phyloP scores from a whole-genome alignment of 1,140 invertebrate genomes.

The Battus philenor region DNA sequence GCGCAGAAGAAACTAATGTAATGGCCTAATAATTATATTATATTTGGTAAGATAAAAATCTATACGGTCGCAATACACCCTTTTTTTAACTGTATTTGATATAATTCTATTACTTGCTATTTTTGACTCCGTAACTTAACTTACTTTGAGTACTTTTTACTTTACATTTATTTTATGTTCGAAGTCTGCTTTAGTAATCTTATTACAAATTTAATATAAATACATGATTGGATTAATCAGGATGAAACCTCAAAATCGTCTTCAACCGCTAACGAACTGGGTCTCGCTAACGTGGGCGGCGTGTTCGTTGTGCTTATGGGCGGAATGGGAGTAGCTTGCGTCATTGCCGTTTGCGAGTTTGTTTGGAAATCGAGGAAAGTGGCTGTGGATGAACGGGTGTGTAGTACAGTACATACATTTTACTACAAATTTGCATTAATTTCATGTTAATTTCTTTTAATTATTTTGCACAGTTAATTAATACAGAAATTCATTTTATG shows the following conservation, averaged over 20 bases:
- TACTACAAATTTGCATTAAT: not conserved
- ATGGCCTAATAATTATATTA: too few relatives aligned
- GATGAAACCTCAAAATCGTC: conserved; percentile 90
- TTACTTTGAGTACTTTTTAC: too few relatives aligned
- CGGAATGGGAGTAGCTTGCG: conserved; percentile 91
- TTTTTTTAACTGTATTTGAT: too few relatives aligned
- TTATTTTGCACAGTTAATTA: not conserved
- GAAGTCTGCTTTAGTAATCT: not conserved
- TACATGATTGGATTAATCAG: conserved; percentile 53
- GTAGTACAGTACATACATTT: conserved; percentile 36
- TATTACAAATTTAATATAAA: conserved; percentile 7
- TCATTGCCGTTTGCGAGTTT: conserved; percentile 93
- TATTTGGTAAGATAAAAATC: too few relatives aligned
- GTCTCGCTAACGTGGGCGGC: conserved; percentile 94
- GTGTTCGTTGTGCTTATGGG: conserved; percentile 96
- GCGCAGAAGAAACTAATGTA: too few relatives aligned
- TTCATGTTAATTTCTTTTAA: conserved; percentile 1
- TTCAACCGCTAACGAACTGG: conserved; percentile 89
- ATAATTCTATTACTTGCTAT: too few relatives aligned
- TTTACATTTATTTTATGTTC: too few relatives aligned
- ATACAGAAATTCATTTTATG: too few relatives aligned
- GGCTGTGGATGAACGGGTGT: conserved; percentile 92
- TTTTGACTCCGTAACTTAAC: too few relatives aligned
- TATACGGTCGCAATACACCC: too few relatives aligned
- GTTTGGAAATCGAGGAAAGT: conserved; percentile 95